phyloP scores from a whole-genome alignment of 2,888 invertebrate genomes.

The Limnephilus auricula region DNA sequence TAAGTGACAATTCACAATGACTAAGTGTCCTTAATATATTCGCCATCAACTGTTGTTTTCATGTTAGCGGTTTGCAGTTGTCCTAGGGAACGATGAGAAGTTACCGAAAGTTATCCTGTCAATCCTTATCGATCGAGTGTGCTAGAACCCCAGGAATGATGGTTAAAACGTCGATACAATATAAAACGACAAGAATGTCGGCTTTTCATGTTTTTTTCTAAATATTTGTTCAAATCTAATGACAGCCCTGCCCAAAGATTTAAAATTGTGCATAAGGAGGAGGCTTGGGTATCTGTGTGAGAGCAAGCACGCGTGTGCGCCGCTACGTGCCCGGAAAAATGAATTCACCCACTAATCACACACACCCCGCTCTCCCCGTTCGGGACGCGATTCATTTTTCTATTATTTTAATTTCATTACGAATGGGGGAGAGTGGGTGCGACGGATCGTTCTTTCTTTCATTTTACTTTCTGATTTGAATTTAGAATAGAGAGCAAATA shows the following conservation, averaged over 20 bases:
- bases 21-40: too few species aligned
- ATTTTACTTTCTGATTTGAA: conserved; percentile 37
- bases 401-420: conserved; percentile 64
- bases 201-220: too few species aligned
- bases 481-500: background rate
- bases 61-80: too few species aligned
- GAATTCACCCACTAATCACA: conserved; percentile 58
- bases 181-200: too few species aligned
- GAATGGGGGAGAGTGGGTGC: conserved; percentile 18
- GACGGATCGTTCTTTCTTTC: conserved; percentile 48
- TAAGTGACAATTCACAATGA: too few species aligned
- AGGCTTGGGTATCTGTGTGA: background rate
- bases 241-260: conserved; percentile 3
- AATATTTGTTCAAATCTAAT: background rate
- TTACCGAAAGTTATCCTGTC: too few species aligned
- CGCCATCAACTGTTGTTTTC: too few species aligned
- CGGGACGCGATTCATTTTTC: conserved; percentile 60
- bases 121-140: too few species aligned
- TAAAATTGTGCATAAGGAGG: conserved; percentile 17
- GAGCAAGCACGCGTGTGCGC: conserved; percentile 17
- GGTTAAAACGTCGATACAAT: too few species aligned
- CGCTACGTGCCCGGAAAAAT: conserved; percentile 48
- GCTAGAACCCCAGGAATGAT: too few species aligned
- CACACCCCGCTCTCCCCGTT: conserved; percentile 19
- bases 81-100: too few species aligned